Percentiles rank a stretch among this genome's conserved stretches.
These are phyloP conservation scores for Dasyprocta punctata DNA, from an alignment of 2,113 vertebrate genomes.

Conservation along the genomic window DNA sequence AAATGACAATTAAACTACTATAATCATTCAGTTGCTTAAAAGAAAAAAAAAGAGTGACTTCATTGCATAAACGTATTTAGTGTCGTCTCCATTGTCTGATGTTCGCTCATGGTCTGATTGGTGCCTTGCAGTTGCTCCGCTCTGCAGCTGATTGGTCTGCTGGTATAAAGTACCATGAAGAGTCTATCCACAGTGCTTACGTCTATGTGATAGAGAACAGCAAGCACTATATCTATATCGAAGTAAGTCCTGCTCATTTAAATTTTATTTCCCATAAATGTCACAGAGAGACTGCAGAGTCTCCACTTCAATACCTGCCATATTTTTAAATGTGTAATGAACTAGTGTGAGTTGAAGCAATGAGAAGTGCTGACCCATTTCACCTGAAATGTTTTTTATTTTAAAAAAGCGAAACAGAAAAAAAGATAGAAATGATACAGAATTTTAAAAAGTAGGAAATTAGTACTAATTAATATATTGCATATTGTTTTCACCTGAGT, in stretches of 20 bases:
- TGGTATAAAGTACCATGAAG: conserved; percentile 97
- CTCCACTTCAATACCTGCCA: neutral
- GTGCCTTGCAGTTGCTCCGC: conserved; percentile 90
- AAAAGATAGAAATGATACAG: too few relatives aligned
- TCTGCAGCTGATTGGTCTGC: conserved; percentile 97
- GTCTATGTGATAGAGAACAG: conserved; percentile 91
- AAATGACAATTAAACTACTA: neutral
- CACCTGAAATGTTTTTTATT: too few relatives aligned
- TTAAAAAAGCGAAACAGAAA: too few relatives aligned
- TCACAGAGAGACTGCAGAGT: neutral
- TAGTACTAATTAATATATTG: too few relatives aligned
- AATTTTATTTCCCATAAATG: neutral
- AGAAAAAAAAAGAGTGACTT: neutral
- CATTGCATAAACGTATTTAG: neutral
- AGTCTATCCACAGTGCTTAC: conserved; percentile 96
- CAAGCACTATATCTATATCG: conserved; percentile 96
- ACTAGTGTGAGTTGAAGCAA: neutral
- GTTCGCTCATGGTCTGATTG: neutral
- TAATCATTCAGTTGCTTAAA: neutral
- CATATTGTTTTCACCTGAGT: too few relatives aligned
- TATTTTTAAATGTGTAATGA: neutral
- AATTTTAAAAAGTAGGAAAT: too few relatives aligned
- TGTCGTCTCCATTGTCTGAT: neutral
- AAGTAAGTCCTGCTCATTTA: conserved; percentile 84
- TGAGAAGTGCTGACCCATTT: neutral